Evolutionary conservation across 1,140 invertebrate species (phyloP), one percentile per base, ranked within the genome.

Genomic region (Mizuhopecten yessoensis): DNA sequence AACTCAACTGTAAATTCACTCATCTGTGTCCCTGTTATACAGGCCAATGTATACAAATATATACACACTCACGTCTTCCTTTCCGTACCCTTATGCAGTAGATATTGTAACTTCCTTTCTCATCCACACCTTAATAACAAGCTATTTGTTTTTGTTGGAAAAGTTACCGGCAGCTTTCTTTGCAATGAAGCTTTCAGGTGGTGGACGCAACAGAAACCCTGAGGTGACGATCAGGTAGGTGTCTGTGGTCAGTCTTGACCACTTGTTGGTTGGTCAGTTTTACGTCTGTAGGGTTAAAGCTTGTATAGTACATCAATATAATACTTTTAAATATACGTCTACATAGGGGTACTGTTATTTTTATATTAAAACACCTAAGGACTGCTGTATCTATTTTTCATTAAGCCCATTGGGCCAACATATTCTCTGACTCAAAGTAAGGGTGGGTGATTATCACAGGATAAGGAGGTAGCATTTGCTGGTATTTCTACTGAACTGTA

Each of bases 191-290:
- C 57, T 75, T 75, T 75, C 57, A 75, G n/a, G 57, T 75, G 57
- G 57, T 75, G 57, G 57, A n/a, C 57, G 57, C 2, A 75, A n/a
- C 57, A 75, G 57, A 75, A 75, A 75, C n/a, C n/a, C 57, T 75
- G 57, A 75, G 5, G n/a, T 75, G n/a, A 29, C 57, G 23, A n/a
- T 75, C 57, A 75, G 57, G 57, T 75, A 75, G 23, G 57, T 75
- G 57, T 29, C 57, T 75, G 57, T 75, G 57, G 57, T 75, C 57
- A 75, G 1, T 75, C 57, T 75, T 75, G 57, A 75, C 57, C n/a
- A 29, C 23, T 75, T 39, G 36, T 13, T 7, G 5, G 36, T 39
- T 39, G 36, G 13, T n/a, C n/a, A n/a, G n/a, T n/a, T n/a, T n/a
- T n/a, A n/a, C n/a, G n/a, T n/a, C n/a, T n/a, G n/a, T n/a, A n/a